Percentiles rank a stretch among this genome's conserved stretches.
Evolutionary conservation across 1,140 invertebrate species (phyloP).

Genomic region (Spodoptera frugiperda): DNA sequence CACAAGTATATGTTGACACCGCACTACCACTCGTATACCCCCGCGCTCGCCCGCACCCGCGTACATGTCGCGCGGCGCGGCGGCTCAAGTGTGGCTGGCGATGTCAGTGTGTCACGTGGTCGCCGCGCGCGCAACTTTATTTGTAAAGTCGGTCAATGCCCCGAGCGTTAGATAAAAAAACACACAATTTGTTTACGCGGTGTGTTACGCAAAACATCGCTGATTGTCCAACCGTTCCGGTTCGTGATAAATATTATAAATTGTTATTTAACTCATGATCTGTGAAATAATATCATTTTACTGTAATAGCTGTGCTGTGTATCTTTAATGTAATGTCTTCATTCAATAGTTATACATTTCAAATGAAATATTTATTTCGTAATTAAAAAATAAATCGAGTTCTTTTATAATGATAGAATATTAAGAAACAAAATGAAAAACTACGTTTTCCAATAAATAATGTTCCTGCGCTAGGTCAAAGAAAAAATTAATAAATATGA

Average conservation of each 20-base stretch:
- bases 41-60: background rate
- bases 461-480: background rate
- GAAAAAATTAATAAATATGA: constrained; percentile 7
- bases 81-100: constrained; percentile 58
- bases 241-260: constrained; percentile 54
- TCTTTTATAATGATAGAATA: no score
- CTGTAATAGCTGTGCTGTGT: background rate
- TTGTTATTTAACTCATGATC: constrained; percentile 44
- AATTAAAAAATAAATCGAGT: no score
- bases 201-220: constrained; percentile 79
- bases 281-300: constrained; percentile 47
- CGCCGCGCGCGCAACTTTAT: constrained; percentile 80
- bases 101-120: constrained; percentile 81
- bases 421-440: background rate
- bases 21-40: constrained; percentile 24
- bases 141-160: constrained; percentile 85
- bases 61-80: constrained; percentile 21
- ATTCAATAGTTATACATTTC: no score
- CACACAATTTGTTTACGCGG: constrained; percentile 79
- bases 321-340: no score
- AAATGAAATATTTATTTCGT: no score
- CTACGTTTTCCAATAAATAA: constrained; percentile 17
- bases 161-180: constrained; percentile 83
- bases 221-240: constrained; percentile 68
- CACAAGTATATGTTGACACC: constrained; percentile 47